Evolutionary conservation across 2,113 vertebrate genomes (phyloP), one percentile per base, ranked within the genome.

Genomic region (Silurus asotus): DNA sequence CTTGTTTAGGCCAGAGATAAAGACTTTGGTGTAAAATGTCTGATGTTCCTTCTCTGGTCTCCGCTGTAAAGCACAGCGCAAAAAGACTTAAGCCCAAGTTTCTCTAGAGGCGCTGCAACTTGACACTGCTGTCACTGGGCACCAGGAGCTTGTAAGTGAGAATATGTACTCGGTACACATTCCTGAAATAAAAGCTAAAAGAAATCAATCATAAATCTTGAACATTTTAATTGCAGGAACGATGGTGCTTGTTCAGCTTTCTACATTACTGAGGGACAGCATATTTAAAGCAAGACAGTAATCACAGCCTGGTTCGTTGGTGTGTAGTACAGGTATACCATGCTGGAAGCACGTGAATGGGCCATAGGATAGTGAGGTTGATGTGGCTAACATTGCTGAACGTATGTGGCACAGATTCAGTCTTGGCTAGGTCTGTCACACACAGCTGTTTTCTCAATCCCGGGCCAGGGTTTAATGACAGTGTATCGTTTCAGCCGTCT

Each of bases 391-490:
- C 55, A 53, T 62, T 49, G 49, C 5, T 82, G 28, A 82, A 56
- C 8, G 55, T 56, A 81, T 61, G 85, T 86, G 61, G 19, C 80
- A 83, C 75, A 23, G 51, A 53, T 89, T 89, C 67, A 53, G 80
- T 49, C 59, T 81, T 67, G 65, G 87, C 80, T 61, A 53, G 77
- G 83, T 85, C 83, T 79, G 84, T 61, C 84, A 77, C 67, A 65
- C 81, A 76, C 86, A 89, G 88, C 86, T 87, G 88, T 86, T 89
- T 89, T 87, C 83, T 74, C 86, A 81, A 85, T 89, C 70, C 70
- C 56, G 64, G 81, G 84, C 88, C 84, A 86, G 84, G 79, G 64
- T 86, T 87, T 87, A 87, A 80, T 89, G 86, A 83, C 88, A 55
- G 88, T 85, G 79, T 77, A 74, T 87, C 74, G 11, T 85, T 85